Evolutionary conservation across 2,797 vertebrate species (phyloP), one percentile per base, ranked within the genome.

Genomic region (Hyperoplus immaculatus): DNA sequence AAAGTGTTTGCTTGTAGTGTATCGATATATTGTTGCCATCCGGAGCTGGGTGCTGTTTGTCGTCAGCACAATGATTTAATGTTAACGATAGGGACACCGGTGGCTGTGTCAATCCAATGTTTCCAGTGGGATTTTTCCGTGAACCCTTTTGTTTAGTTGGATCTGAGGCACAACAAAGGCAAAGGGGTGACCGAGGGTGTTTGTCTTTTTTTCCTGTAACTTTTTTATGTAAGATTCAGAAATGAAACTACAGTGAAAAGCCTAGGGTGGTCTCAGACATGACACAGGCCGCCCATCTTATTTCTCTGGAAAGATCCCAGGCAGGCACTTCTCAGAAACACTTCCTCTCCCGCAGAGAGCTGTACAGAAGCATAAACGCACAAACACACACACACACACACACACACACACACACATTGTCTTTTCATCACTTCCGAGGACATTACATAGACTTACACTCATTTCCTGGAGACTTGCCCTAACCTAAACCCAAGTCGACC

Each of bases 301-400:
- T 57, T 91, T 90, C 90, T 67, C 1, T 53, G 82, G 77, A 89
- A 87, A 72, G 54, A 67, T 56, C 58, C 55, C 0, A 0, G 75
- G 6, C 39, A 0, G 75, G 6, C 39, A 0, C 46, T 92, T 90
- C 91, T 74, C 54, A 73, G 89, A 93, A 90, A 46, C 69, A 21
- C 56, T 60, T 57, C 8, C 8, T 57, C 75, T 66, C 86, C 85
- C 16, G 49, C 77, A 55, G 79, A 70, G 80, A 76, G 42, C 5
- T 57, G 53, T 13, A 21, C 46, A 49, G 49, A 47, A 13, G 6
- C 15, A 69, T n/a, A 14, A 6, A 49, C 1, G 0, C 38, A 55
- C 50, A 75, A 43, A 2, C 8, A 57, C 0, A 2, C 16, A 57
- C 18, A 69, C 36, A 57, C 36, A 57, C 39, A 65, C 62, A 54